phyloP scores from a whole-genome alignment of 1,140 invertebrate genomes.

The Andricus grossulariae region DNA sequence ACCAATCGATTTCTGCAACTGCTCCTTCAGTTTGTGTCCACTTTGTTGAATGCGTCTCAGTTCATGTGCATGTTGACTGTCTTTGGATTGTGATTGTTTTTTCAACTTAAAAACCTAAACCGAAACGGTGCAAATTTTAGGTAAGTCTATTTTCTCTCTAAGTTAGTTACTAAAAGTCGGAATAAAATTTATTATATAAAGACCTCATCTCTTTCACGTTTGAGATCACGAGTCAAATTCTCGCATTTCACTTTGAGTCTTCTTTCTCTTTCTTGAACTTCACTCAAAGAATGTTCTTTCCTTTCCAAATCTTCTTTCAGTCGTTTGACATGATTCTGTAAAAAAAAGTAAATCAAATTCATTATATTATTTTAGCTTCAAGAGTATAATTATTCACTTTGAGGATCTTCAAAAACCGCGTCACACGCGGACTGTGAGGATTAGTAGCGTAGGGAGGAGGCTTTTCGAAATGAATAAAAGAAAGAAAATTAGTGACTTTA shows the following conservation, averaged over 20 bases:
- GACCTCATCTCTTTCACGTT: constrained; percentile 57
- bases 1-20: constrained; percentile 56
- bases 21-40: constrained; percentile 55
- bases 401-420: not conserved
- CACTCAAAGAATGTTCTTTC: constrained; percentile 43
- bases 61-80: constrained; percentile 59
- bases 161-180: not conserved
- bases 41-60: constrained; percentile 51
- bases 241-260: constrained; percentile 50
- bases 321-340: constrained; percentile 56
- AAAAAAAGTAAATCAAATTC: constrained; percentile 18
- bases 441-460: too few species aligned
- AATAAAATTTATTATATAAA: constrained; percentile 19
- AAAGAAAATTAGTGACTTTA: too few species aligned
- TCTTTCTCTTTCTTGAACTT: constrained; percentile 53
- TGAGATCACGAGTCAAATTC: constrained; percentile 46
- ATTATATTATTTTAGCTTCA: not conserved
- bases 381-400: not conserved
- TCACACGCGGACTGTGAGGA: too few species aligned
- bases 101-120: constrained; percentile 51
- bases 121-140: constrained; percentile 3
- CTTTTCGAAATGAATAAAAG: too few species aligned
- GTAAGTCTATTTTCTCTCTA: not conserved
- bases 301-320: constrained; percentile 54
- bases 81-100: constrained; percentile 59